Conservation (phyloP, 2,797 vertebrate genomes). For the Cynodonichthys magdalenae region DNA sequence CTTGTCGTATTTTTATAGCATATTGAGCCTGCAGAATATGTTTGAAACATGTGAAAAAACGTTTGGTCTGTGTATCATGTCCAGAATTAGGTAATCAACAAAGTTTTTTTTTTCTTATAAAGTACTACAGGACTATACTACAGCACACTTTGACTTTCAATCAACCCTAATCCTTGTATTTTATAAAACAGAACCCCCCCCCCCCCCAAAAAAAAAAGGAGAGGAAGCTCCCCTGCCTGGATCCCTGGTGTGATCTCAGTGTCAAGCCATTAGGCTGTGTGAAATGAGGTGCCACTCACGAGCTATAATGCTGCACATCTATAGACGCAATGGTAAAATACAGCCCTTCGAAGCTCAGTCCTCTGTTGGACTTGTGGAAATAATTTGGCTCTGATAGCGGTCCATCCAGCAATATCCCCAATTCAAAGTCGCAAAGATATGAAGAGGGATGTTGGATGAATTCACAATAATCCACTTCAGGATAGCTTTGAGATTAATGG, state of each 20-base stretch:
- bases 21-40: conserved; percentile 40
- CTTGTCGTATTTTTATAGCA: conserved; percentile 56
- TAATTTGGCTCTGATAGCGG: conserved; percentile 71
- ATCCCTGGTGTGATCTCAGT: conserved; percentile 80
- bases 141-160: conserved; percentile 67
- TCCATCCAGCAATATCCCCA: conserved; percentile 68
- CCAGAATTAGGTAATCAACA: conserved; percentile 52
- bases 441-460: conserved; percentile 66
- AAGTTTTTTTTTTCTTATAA: conserved; percentile 18
- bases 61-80: conserved; percentile 42
- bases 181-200: conserved; percentile 62
- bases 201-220: conserved; percentile 55
- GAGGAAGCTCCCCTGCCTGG: conserved; percentile 73
- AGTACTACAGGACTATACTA: conserved; percentile 27
- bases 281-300: conserved; percentile 89
- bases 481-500: conserved; percentile 73
- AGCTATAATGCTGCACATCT: conserved; percentile 82
- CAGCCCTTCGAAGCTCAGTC: conserved; percentile 64
- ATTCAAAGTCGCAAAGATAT: conserved; percentile 72
- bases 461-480: conserved; percentile 80
- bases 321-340: conserved; percentile 76
- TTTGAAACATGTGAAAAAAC: conserved; percentile 24
- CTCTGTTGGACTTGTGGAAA: conserved; percentile 68
- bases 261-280: conserved; percentile 89
- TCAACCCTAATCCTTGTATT: conserved; percentile 73